Base-by-base conservation (phyloP, 2,113 vertebrate genomes). In the Tragulus kanchil region DNA sequence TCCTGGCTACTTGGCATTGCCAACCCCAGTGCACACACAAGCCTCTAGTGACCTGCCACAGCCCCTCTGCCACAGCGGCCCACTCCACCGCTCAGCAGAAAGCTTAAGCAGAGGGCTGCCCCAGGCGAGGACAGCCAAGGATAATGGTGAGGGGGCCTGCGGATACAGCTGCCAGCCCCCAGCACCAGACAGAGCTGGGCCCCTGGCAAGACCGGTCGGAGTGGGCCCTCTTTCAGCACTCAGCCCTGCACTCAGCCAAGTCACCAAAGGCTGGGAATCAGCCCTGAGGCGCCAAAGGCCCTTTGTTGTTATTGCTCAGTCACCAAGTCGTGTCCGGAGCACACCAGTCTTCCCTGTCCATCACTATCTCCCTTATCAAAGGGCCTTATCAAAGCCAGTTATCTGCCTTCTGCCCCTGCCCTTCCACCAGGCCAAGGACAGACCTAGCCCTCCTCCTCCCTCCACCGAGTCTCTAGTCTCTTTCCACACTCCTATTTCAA, bases 61-160 rank as follows among this genome's bases (percentile, higher is more conserved):
- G 25, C 12, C 62, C 64, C 14, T 50, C 28, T 15, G n/a, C 67
- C 23, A 56, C 10, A 50, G 69, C 56, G 50, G 45, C 36, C 28
- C 71, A 61, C 54, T n/a, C 15, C 11, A 31, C 59, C 48, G 75
- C 77, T 62, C n/a, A 61, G 61, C 56, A 59, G 86, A 71, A 91
- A 50, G 25, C 62, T 28, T 8, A 15, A 83, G 36, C 64, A 0
- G 0, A 50, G 61, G 15, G 48, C 14, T 36, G 71, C 17, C 25
- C 21, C 12, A 8, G 26, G 26, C 0, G 2, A 58, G 85, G 42
- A 28, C n/a, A 28, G 36, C 17, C 65, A 4, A 56, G n/a, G 14
- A 16, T 3, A 19, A 11, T 0, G 11, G 14, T 5, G 31, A 4
- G 4, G 17, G 17, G 4, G 25, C 62, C 6, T 36, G 13, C 25